phyloP scores from a whole-genome alignment of 2,113 vertebrate genomes.

The Myotis davidii region DNA sequence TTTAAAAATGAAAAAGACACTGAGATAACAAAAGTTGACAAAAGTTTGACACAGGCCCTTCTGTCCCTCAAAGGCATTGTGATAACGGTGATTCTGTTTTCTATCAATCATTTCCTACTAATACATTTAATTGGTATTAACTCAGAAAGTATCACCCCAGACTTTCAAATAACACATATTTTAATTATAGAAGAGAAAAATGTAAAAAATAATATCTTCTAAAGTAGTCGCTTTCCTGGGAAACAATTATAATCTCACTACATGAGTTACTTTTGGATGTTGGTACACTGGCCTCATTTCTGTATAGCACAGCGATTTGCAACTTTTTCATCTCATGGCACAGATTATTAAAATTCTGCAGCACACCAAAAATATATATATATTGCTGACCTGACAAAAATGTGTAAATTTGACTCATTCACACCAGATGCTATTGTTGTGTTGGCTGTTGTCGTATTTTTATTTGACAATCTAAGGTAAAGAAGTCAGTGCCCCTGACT shows the following conservation, averaged over 20 bases:
- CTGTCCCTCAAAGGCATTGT: neutral
- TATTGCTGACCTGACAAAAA: neutral
- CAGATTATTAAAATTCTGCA: neutral
- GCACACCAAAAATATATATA: neutral
- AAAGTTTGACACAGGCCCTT: conserved; percentile 34
- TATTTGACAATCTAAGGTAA: neutral
- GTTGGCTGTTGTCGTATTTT: neutral
- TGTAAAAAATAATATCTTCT: neutral
- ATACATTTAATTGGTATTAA: conserved; percentile 37
- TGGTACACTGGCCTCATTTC: neutral
- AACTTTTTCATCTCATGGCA: neutral
- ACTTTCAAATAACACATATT: conserved; percentile 27
- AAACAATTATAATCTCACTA: neutral
- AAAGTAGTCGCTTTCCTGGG: neutral
- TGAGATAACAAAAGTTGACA: neutral
- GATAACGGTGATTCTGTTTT: neutral
- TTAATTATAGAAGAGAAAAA: conserved; percentile 17
- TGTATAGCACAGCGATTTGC: neutral
- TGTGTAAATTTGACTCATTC: neutral
- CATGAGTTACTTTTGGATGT: neutral
- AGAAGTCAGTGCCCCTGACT: neutral
- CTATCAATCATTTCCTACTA: neutral
- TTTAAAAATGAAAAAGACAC: neutral
- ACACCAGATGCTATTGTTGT: neutral
- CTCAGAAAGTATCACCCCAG: neutral